Base-by-base conservation (phyloP, 2,797 vertebrate genomes). In the Pygocentrus nattereri region DNA sequence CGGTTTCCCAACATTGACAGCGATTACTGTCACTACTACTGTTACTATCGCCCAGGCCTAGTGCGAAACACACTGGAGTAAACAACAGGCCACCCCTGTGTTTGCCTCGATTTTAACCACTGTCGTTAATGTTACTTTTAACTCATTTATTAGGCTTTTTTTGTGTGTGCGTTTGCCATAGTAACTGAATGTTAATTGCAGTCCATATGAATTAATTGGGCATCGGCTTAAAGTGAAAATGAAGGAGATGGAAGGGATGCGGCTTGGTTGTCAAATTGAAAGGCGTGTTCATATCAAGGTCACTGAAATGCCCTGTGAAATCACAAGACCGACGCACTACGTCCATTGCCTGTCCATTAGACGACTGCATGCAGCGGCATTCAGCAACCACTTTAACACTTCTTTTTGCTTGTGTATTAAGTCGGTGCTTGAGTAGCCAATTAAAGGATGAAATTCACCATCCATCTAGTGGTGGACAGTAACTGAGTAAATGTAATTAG, bases 151-250 rank as follows among this genome's bases (percentile, higher is more conserved):
- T 84, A 77, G 56, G 23, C 47, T 62, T 82, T 86, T 87, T 79
- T 50, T 81, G n/a, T 59, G 73, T 64, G 74, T 79, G 34, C 58
- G 27, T 67, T 68, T 69, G 76, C 1, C 15, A n/a, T 68, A 81
- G 78, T 87, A 92, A 91, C 88, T 82, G 64, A 88, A 90, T 91
- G 89, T 86, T 91, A 93, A 93, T 90, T 91, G 88, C 87, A 92
- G 88, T 84, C 85, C 84, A 84, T 85, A 90, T 87, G 89, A 93
- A 94, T 93, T 91, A 92, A 91, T 91, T 89, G 88, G 84, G 90
- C 88, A 90, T 93, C 91, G 90, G 88, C 78, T 86, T 87, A 90
- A 88, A 88, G 82, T 89, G 85, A 89, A 87, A 91, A 90, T 89
- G 86, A 85, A 90, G 87, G 88, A 87, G 88, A 90, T 89, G 34